These are phyloP conservation scores for Anser cygnoides DNA, from an alignment of 2,113 vertebrate genomes.

Conservation along the genomic window DNA sequence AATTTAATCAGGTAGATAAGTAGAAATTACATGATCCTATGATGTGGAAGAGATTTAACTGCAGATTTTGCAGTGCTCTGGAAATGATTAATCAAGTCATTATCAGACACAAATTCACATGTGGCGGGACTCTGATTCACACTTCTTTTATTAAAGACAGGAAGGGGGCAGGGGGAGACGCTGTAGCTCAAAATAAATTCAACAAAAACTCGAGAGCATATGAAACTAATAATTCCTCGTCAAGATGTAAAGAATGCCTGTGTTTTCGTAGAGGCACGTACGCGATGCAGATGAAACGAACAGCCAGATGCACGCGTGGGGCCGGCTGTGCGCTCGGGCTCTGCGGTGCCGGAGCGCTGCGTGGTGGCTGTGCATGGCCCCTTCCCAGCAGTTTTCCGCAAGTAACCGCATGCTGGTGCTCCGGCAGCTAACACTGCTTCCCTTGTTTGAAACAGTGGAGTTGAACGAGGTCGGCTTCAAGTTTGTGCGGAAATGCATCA, in stretches of 20 bases:
- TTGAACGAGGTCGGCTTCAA: conserved; percentile 95
- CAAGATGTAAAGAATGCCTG: background rate
- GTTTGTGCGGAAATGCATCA: conserved; percentile 95
- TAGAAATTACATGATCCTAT: background rate
- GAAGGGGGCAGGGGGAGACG: background rate
- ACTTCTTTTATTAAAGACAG: background rate
- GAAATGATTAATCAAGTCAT: background rate
- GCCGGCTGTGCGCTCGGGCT: background rate
- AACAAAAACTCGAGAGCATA: background rate
- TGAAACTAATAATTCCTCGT: background rate
- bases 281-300: no score
- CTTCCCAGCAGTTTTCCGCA: background rate
- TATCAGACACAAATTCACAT: background rate
- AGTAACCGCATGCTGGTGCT: background rate
- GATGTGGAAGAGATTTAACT: background rate
- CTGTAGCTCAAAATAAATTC: background rate
- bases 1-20: background rate
- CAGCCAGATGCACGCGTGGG: background rate
- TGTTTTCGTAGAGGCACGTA: background rate
- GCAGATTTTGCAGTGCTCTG: background rate
- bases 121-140: background rate
- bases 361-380: background rate
- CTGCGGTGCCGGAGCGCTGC: rapidly evolving
- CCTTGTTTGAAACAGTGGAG: conserved; percentile 84
- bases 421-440: background rate